Percentiles rank a stretch among this genome's conserved stretches.
Conservation (phyloP, 2,113 vertebrate genomes). For the Ailurus styani region DNA sequence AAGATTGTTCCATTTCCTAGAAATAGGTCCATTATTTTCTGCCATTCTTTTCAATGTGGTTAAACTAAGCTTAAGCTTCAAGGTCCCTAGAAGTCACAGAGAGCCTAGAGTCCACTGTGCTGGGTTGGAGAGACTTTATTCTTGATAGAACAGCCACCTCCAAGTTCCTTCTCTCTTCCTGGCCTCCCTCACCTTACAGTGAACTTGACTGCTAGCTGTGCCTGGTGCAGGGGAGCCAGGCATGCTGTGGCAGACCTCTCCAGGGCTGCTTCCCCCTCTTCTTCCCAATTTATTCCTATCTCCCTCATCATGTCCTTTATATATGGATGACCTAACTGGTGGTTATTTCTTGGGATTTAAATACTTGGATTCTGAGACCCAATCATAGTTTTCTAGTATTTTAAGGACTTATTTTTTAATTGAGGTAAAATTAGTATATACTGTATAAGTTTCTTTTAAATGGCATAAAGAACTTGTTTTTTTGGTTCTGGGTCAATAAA, state of each 20-base stretch:
- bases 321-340: not conserved
- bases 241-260: not conserved
- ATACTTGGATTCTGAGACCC: not conserved
- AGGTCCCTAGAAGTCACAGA: not conserved
- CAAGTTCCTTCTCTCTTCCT: not conserved
- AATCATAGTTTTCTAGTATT: not conserved
- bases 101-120: not conserved
- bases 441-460: not conserved
- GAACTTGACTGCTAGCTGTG: too few relatives aligned
- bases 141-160: not conserved
- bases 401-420: not conserved
- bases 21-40: not conserved
- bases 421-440: not conserved
- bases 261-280: not conserved
- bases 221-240: not conserved
- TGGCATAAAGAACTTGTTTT: not conserved
- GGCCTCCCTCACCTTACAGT: not conserved
- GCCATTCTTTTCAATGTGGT: not conserved
- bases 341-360: not conserved
- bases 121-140: not conserved
- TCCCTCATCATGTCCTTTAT: not conserved
- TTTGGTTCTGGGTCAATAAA: not conserved
- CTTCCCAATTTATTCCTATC: not conserved
- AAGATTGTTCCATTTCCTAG: not conserved
- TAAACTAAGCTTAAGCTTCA: not conserved